Evolutionary conservation across 2,888 invertebrate species (phyloP), one percentile per base, ranked within the genome.

Genomic region (Mechanitis mazaeus): DNA sequence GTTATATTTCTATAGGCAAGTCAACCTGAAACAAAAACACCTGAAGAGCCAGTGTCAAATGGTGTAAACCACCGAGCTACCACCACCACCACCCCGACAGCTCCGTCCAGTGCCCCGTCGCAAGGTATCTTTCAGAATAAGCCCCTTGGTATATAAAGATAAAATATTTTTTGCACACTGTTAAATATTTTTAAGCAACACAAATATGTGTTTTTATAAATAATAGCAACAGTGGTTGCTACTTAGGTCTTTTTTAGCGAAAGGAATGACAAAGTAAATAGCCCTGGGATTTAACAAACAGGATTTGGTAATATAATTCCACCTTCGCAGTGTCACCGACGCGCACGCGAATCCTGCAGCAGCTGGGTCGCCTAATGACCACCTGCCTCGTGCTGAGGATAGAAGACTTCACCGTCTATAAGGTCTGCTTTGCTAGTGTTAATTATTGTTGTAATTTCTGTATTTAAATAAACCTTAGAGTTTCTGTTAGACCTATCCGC

Each of bases 351-450:
- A 92, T 95, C 57, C 84, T 95, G 9, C 92, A 93, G 68, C 96
- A 96, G 78, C 88, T 97, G 47, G 93, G 95, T 33, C 96, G 95
- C 79, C 84, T 98, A 66, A 96, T 98, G 96, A 97, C 97, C 38
- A 95, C 96, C 11, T 98, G 97, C 80, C 93, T 96, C 46, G 93
- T 98, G 45, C 91, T 98, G 65, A 92, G 97, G 78, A 93, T 98
- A 72, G 96, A 97, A 75, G 98, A 99, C 82, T 96, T 98, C 76
- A 95, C 95, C 7, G 92, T 99, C 57, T 96, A 95, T 82, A 96
- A 96, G 89, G 97, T 97, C 28, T 31, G 50, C 7, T 5, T 9
- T 31, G 31, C 47, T 7, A 28, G 2, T 6, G 20, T 47, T 4
- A 7, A 5, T n/a, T 7, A 28, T 47, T 50, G 3, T 11, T 31